Evolutionary conservation across 2,888 invertebrate species (phyloP), one percentile per base, ranked within the genome.

Genomic region (Dusona sp.): DNA sequence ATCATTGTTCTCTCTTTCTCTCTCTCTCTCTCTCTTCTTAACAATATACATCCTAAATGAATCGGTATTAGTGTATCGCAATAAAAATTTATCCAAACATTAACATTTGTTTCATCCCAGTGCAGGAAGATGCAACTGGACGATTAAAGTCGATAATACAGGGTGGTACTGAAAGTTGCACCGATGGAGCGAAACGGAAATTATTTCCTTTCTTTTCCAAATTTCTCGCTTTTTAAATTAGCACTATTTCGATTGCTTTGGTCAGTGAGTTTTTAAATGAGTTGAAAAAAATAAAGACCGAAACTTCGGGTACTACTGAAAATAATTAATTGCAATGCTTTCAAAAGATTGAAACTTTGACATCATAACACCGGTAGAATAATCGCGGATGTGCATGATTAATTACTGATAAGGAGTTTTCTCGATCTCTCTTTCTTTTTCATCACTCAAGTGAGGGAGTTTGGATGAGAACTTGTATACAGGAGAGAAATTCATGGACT

Each of bases 401-500:
- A 48, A 48, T 51, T 51, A n/a, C 57, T 11, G 57, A 57, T 57
- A 11, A 25, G 22, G 57, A 70, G 80, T 54, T 19, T 19, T 25
- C 48, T 45, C 29, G 45, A 29, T 51, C n/a, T 72, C 48, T 33
- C 29, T 77, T 33, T 67, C 38, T 79, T 13, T n/a, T 42, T 68
- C 3, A 42, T 42, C 6, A 13, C 65, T 13, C 57, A 42, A 11
- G 36, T 29, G 68, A 33, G 78, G 38, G 68, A 79, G 73, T 74
- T 38, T 74, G 73, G n/a, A 36, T 29, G 42, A n/a, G 42, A 25
- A 36, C 22, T 74, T 68, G 22, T 13, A 45, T 29, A 19, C 6
- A 3, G 38, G 8, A n/a, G 65, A 36, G 22, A 64, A 33, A 77
- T 74, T 42, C 48, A 65, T 77, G 77, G 64, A 48, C 77, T 65